Percentiles rank a stretch among this genome's conserved stretches.
Evolutionary conservation across 1,140 invertebrate species (phyloP).

Genomic region (Dinoponera quadriceps): DNA sequence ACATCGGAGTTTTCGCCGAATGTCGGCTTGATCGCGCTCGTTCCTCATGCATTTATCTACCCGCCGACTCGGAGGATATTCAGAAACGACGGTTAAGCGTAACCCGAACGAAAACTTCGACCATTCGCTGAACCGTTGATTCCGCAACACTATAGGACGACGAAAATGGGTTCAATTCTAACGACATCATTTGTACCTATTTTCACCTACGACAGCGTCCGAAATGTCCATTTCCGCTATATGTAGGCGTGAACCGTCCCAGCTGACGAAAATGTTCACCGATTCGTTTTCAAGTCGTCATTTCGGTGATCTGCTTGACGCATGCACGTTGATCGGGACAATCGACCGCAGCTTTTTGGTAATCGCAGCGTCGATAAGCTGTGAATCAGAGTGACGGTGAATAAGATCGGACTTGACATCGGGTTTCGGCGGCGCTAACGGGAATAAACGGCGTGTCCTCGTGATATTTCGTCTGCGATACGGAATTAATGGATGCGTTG

Average conservation of each 20-base stretch:
- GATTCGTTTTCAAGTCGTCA: too few relatives aligned
- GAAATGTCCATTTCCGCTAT: too few relatives aligned
- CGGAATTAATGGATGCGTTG: slow-evolving; percentile 55
- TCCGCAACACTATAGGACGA: too few relatives aligned
- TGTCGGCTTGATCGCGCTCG: too few relatives aligned
- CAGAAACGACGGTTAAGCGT: neutral
- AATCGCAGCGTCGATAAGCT: slow-evolving; percentile 7
- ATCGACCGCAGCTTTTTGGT: neutral
- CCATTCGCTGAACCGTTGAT: too few relatives aligned
- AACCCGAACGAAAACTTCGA: too few relatives aligned
- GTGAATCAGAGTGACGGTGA: neutral
- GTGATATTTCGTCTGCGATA: slow-evolving; percentile 52
- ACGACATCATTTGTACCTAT: too few relatives aligned
- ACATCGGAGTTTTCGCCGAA: neutral
- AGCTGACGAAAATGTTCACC: too few relatives aligned
- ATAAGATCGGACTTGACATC: slow-evolving; percentile 31
- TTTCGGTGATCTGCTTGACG: neutral
- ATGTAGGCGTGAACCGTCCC: too few relatives aligned
- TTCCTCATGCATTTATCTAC: too few relatives aligned
- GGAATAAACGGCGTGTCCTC: slow-evolving; percentile 45
- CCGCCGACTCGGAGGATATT: neutral
- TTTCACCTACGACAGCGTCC: too few relatives aligned
- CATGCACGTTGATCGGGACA: neutral
- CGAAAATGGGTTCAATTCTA: too few relatives aligned
- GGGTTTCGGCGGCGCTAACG: slow-evolving; percentile 17